These are phyloP conservation scores for Panthera leo DNA, from an alignment of 2,113 vertebrate genomes.

Conservation along the genomic window DNA sequence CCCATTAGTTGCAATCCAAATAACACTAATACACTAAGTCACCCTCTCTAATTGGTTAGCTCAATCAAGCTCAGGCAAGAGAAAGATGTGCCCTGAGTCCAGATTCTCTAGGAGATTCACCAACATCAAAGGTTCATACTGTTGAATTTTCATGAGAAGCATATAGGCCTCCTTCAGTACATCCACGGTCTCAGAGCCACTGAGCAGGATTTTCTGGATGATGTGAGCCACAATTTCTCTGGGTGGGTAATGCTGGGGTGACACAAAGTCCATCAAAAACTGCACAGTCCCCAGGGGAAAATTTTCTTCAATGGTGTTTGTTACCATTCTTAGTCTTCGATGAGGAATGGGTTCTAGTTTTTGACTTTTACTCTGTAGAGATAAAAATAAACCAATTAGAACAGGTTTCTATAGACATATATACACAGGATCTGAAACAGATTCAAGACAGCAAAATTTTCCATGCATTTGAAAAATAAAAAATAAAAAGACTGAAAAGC, in stretches of 20 bases:
- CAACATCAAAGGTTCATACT: conserved; percentile 83
- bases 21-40: neutral
- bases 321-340: conserved; percentile 90
- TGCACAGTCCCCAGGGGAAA: conserved; percentile 91
- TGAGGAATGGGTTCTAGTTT: conserved; percentile 86
- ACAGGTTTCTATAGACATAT: neutral
- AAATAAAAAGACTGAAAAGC: neutral
- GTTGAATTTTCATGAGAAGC: conserved; percentile 94
- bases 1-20: neutral
- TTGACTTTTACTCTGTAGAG: conserved; percentile 75
- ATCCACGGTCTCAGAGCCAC: conserved; percentile 79
- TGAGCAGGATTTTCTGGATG: conserved; percentile 88
- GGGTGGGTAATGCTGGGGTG: conserved; percentile 88
- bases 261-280: conserved; percentile 92
- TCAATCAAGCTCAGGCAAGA: neutral
- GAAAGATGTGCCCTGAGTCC: neutral
- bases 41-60: neutral
- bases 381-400: conserved; percentile 49
- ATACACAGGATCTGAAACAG: neutral
- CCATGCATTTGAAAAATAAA: neutral
- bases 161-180: conserved; percentile 90
- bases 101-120: conserved; percentile 11
- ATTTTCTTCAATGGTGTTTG: conserved; percentile 92
- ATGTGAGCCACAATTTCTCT: conserved; percentile 88
- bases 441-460: neutral